These are phyloP conservation scores for Protophormia terraenovae DNA, from an alignment of 2,888 invertebrate genomes.

Conservation along the genomic window DNA sequence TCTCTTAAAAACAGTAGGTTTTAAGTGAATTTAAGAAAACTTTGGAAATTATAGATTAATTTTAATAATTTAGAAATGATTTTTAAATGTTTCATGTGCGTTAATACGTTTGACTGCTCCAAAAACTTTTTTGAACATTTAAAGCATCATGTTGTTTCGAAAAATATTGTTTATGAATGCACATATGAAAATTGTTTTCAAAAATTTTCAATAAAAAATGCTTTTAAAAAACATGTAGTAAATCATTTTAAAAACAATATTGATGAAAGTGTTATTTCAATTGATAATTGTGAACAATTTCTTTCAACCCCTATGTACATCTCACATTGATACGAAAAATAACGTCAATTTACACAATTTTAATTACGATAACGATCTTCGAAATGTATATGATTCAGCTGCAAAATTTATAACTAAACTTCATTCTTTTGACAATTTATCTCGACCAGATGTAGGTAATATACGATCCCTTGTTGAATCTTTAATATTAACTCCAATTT, in stretches of 20 bases:
- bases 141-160: no score
- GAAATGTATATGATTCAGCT: neutral
- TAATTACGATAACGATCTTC: neutral
- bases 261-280: neutral
- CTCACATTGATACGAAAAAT: no score
- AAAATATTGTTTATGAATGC: no score
- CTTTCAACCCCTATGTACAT: no score
- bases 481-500: conserved; percentile 12
- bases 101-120: neutral
- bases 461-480: neutral
- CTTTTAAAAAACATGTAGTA: neutral
- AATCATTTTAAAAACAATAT: neutral
- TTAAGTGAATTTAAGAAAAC: no score
- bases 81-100: neutral
- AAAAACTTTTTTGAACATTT: neutral
- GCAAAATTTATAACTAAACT: neutral
- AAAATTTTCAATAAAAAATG: neutral
- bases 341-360: neutral
- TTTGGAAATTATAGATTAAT: no score
- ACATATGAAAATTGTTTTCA: neutral
- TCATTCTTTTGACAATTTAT: neutral
- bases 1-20: no score
- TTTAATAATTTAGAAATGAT: no score
- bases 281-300: neutral
- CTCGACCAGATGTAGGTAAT: neutral